Conservation (phyloP, 37 sponge, comb jelly and placozoan genomes). For the Crambe crambe region DNA sequence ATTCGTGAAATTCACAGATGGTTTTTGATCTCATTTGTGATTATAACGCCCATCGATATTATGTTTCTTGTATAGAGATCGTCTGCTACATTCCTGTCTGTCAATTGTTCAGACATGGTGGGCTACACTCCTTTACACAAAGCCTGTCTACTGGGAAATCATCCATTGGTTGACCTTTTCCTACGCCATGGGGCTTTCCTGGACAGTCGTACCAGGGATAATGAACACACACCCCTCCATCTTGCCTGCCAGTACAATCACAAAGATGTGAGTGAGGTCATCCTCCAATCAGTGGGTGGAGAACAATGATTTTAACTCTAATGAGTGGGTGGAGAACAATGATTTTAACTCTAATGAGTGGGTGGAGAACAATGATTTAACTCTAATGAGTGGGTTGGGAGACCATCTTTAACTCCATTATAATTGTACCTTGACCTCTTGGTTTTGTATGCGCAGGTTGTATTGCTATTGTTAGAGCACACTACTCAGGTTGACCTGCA, state of each 20-base stretch:
- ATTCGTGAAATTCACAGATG: background rate
- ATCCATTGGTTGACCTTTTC: conserved; percentile 59
- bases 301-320: background rate
- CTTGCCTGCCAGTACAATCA: conserved; percentile 93
- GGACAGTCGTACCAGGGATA: conserved; percentile 45
- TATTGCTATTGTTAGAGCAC: conserved; percentile 64
- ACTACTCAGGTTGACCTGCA: conserved; percentile 62
- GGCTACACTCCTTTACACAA: conserved; percentile 79
- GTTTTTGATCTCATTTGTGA: too few relatives aligned
- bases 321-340: background rate
- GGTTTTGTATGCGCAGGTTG: conserved; percentile 48
- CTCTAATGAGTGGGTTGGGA: too few relatives aligned
- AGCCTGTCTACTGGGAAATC: conserved; percentile 70
- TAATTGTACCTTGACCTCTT: too few relatives aligned
- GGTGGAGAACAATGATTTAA: background rate
- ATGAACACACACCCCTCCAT: conserved; percentile 84
- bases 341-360: background rate
- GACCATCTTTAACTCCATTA: too few relatives aligned
- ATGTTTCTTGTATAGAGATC: conserved; percentile 13
- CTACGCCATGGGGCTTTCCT: conserved; percentile 60
- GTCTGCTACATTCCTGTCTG: conserved; percentile 6
- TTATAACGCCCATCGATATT: background rate
- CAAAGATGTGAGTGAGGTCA: conserved; percentile 64
- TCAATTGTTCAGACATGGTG: conserved; percentile 53
- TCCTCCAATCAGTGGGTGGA: too few relatives aligned